These are phyloP conservation scores for Chamaea fasciata DNA, from an alignment of 2,113 vertebrate genomes.

Conservation along the genomic window DNA sequence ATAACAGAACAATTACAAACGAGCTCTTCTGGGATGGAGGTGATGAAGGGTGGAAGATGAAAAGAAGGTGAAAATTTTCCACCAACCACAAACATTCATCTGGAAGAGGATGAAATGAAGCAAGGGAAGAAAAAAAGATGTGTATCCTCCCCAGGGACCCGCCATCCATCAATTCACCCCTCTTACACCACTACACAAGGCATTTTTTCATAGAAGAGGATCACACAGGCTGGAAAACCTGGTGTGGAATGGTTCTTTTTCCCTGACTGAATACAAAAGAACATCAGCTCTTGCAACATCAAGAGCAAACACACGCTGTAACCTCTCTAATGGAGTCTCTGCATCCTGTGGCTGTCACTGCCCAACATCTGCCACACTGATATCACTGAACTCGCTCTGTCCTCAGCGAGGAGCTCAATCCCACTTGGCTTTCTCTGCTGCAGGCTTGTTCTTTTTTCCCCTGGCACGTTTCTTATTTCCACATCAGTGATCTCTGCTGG, in stretches of 20 bases:
- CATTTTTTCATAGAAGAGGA: neutral
- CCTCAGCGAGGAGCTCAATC: neutral
- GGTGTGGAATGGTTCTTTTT: neutral
- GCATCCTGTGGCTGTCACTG: neutral
- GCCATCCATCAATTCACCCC: neutral
- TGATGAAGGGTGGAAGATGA: neutral
- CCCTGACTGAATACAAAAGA: neutral
- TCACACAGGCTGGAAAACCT: neutral
- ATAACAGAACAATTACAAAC: neutral
- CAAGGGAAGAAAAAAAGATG: neutral
- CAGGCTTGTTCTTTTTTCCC: neutral
- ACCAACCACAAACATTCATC: neutral
- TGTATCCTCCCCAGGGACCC: neutral
- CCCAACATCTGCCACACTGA: neutral
- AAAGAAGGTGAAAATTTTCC: slow-evolving; percentile 19
- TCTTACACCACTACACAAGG: neutral
- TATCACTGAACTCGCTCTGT: neutral
- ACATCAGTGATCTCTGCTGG: neutral
- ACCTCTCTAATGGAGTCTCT: neutral
- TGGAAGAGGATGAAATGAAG: neutral
- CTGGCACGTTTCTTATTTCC: neutral
- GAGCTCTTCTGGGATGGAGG: neutral
- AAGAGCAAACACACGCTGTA: neutral
- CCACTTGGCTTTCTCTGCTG: neutral
- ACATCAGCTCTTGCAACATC: neutral